Conservation (phyloP, 2,113 vertebrate genomes). For the Falco punctatus region DNA sequence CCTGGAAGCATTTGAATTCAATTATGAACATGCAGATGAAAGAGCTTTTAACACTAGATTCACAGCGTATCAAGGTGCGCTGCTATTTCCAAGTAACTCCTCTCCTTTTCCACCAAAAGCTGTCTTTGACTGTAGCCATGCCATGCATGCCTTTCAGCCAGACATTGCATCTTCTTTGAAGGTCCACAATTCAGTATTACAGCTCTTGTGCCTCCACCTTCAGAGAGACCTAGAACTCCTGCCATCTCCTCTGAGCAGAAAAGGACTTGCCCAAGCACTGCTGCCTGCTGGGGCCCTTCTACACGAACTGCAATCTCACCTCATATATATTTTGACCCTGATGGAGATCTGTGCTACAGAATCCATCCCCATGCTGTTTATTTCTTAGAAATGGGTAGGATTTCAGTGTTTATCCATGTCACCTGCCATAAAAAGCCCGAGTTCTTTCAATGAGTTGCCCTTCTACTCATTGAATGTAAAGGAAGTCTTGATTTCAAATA, state of each 20-base stretch:
- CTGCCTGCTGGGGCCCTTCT: background rate
- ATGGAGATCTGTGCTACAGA: background rate
- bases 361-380: background rate
- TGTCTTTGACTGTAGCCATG: background rate
- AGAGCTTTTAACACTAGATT: background rate
- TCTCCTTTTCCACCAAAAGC: background rate
- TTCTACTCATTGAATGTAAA: background rate
- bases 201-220: background rate
- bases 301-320: background rate
- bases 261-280: background rate
- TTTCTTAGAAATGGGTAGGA: background rate
- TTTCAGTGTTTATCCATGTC: background rate
- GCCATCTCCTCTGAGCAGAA: background rate
- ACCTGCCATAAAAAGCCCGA: background rate
- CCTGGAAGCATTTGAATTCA: background rate
- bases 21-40: background rate
- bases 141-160: background rate
- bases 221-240: background rate
- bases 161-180: background rate
- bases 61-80: accelerated
- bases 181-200: background rate
- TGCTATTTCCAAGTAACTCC: background rate
- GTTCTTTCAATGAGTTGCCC: background rate
- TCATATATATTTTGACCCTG: background rate
- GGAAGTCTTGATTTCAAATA: background rate